Percentiles rank a stretch among this genome's conserved stretches.
Evolutionary conservation across 2,888 invertebrate genomes (phyloP).

Genomic region (Apodemia mormo): DNA sequence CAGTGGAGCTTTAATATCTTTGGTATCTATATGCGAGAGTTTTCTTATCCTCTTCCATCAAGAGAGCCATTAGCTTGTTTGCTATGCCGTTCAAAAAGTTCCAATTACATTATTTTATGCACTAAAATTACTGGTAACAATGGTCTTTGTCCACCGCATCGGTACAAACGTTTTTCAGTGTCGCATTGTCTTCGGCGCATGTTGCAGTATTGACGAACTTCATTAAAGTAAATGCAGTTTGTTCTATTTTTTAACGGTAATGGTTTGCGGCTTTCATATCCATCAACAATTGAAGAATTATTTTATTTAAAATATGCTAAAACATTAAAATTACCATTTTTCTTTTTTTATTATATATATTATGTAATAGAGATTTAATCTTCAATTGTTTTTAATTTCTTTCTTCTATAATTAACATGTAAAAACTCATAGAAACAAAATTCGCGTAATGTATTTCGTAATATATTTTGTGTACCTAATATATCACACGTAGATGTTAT

Average conservation of each 20-base stretch:
- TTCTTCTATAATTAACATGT: too few relatives aligned
- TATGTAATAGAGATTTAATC: not conserved
- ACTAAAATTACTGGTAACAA: not conserved
- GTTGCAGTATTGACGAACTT: constrained; percentile 11
- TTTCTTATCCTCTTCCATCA: too few relatives aligned
- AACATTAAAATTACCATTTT: not conserved
- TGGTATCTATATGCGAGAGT: too few relatives aligned
- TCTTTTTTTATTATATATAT: not conserved
- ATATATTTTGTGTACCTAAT: too few relatives aligned
- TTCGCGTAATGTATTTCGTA: too few relatives aligned
- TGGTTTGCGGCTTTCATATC: not conserved
- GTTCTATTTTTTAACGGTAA: not conserved
- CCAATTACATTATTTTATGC: too few relatives aligned
- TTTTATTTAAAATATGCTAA: not conserved
- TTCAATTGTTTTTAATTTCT: too few relatives aligned
- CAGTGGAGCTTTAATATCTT: too few relatives aligned
- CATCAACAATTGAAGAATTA: not conserved
- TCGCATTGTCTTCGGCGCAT: not conserved
- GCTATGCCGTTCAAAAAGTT: too few relatives aligned
- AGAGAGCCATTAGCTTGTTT: too few relatives aligned
- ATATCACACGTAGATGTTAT: too few relatives aligned
- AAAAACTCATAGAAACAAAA: too few relatives aligned
- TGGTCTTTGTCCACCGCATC: not conserved
- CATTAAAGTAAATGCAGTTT: not conserved
- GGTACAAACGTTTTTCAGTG: constrained; percentile 5